These are phyloP conservation scores for Corydoras sp. DNA, from an alignment of 2,113 vertebrate species.

Conservation along the genomic window DNA sequence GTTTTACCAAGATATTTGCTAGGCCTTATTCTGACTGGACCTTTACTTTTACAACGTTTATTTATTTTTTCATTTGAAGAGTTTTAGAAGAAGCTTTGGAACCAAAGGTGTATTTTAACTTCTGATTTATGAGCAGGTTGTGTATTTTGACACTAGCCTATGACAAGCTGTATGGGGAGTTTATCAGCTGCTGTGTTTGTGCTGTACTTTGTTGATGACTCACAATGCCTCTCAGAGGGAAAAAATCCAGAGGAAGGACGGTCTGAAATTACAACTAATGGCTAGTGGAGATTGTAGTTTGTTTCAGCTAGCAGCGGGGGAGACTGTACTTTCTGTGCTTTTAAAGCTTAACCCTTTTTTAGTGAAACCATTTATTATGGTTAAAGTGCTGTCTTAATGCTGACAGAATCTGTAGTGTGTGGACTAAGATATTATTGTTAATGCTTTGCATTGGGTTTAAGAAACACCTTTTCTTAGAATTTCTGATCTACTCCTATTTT, in stretches of 20 bases:
- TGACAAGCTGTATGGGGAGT: neutral
- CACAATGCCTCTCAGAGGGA: neutral
- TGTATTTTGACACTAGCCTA: neutral
- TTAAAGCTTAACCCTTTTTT: neutral
- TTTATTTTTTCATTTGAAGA: no score
- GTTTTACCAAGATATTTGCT: no score
- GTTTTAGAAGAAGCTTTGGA: no score
- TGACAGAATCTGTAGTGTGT: neutral
- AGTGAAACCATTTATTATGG: neutral
- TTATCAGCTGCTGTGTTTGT: neutral
- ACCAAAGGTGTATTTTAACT: neutral
- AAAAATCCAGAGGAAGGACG: neutral
- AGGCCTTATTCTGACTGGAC: no score
- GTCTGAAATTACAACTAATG: neutral
- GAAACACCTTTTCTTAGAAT: no score
- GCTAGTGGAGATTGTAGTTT: neutral
- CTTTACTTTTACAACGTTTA: no score
- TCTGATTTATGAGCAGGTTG: neutral
- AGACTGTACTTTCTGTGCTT: neutral
- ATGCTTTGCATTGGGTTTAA: no score
- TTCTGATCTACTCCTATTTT: no score
- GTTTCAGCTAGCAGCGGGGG: neutral
- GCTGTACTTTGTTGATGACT: neutral
- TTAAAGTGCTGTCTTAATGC: neutral
- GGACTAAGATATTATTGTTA: no score